Percentiles rank a stretch among this genome's conserved stretches.
Evolutionary conservation across 2,113 vertebrate species (phyloP).

Genomic region (Campylorhamphus procurvoides): DNA sequence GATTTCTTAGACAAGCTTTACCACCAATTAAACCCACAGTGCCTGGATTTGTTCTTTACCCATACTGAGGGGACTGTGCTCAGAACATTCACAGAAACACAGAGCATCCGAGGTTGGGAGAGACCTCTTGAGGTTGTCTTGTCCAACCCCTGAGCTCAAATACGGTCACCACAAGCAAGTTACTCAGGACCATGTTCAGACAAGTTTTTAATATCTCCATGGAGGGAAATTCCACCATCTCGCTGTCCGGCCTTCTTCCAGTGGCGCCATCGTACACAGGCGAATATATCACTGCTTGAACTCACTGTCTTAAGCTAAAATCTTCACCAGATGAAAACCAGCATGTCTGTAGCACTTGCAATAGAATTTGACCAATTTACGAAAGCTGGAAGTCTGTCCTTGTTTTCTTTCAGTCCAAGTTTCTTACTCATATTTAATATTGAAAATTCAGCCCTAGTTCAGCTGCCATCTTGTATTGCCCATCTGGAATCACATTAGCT

Average conservation of each 20-base stretch:
- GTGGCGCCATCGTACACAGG: not conserved
- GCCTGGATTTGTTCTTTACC: not conserved
- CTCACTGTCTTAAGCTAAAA: not conserved
- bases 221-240: not conserved
- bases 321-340: not conserved
- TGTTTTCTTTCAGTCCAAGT: not conserved
- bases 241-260: not conserved
- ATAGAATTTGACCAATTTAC: not conserved
- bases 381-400: not conserved
- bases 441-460: not conserved
- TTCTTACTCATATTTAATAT: not conserved
- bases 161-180: not conserved
- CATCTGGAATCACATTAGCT: not conserved
- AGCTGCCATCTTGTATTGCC: not conserved
- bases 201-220: not conserved
- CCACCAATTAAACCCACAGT: not conserved
- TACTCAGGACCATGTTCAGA: not conserved
- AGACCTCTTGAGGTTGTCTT: not conserved
- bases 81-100: not conserved
- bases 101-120: not conserved
- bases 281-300: not conserved
- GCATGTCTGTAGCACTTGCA: not conserved
- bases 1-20: not conserved
- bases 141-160: not conserved
- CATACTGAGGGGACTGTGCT: not conserved